Evolutionary conservation across 2,888 invertebrate genomes (phyloP).

Genomic region (Xiphydria camelus): DNA sequence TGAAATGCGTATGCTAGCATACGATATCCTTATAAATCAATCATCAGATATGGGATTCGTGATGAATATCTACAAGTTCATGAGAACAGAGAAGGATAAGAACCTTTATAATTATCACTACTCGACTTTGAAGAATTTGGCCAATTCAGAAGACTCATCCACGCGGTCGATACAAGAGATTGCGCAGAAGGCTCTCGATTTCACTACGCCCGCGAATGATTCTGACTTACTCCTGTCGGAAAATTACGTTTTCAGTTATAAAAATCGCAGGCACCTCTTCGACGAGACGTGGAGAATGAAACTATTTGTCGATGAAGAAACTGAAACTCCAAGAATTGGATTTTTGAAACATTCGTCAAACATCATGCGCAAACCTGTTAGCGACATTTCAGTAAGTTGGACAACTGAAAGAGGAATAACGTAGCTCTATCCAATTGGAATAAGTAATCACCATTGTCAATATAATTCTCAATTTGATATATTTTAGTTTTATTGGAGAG

Average conservation of each 20-base stretch:
- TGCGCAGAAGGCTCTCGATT: conserved; percentile 49
- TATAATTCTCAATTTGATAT: no score
- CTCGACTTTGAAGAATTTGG: conserved; percentile 55
- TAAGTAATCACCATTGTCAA: background rate
- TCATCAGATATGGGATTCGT: conserved; percentile 46
- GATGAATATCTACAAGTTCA: conserved; percentile 57
- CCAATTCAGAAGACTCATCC: conserved; percentile 57
- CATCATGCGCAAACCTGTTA: conserved; percentile 27
- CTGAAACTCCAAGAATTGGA: conserved; percentile 47
- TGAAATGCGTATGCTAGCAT: conserved; percentile 56
- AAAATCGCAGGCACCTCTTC: conserved; percentile 54
- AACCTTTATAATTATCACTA: conserved; percentile 60
- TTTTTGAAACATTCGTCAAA: conserved; percentile 35
- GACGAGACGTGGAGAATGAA: conserved; percentile 49
- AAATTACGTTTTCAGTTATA: conserved; percentile 53
- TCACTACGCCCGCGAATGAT: conserved; percentile 40
- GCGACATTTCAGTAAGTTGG: conserved; percentile 16
- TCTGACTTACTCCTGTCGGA: conserved; percentile 37
- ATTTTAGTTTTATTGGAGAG: conserved; percentile 31
- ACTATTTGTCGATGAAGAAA: conserved; percentile 42
- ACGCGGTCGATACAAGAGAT: conserved; percentile 41
- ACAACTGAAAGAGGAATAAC: background rate
- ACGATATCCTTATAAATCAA: conserved; percentile 54
- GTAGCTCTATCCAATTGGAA: background rate
- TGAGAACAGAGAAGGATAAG: conserved; percentile 56